Base-by-base conservation (phyloP, 1,140 invertebrate species). In the Frieseomelitta varia region DNA sequence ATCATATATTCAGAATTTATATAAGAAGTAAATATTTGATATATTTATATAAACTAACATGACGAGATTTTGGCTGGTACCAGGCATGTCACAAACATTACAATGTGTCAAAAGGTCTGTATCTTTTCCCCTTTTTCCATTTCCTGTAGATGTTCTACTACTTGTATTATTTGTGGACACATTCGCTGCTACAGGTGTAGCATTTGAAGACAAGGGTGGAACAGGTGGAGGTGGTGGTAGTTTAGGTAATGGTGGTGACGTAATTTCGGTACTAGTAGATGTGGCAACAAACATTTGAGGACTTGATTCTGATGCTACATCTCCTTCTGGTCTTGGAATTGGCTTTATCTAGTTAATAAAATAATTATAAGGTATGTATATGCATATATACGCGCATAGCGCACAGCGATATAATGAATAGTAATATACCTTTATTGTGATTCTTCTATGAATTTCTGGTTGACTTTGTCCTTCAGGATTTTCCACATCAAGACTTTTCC, bases 251-350 rank as follows among this genome's bases (percentile, higher is more conserved):
- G 92, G 85, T 6, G 95, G 95, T 19, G 96, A 95, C 2, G 95
- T 95, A 30, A 96, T 96, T 91, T 97, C 96, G 58, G 96, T 97
- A 87, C 96, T 96, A 24, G 97, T 96, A 15, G 96, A 97, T 0
- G 96, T 96, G 1, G 97, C 96, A 82, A 97, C 96, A 90, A 97
- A 97, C 95, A 97, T 96, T 91, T 97, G 96, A 0, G 96, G 96
- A 87, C 96, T 95, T 8, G 95, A 95, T 68, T 95, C 94, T 0
- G 95, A 95, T 6, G 95, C 96, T 27, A 95, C 93, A 47, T 97
- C 96, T 15, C 96, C 97, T 75, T 97, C 97, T 1, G 97, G 97
- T 88, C 97, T 95, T 14, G 97, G 97, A 88, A 98, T 96, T 2
- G 97, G 97, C 92, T 98, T 98, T 73, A 98, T 97, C 96, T 97